These are phyloP conservation scores for Penaeus vannamei DNA, from an alignment of 1,140 invertebrate species.

Conservation along the genomic window DNA sequence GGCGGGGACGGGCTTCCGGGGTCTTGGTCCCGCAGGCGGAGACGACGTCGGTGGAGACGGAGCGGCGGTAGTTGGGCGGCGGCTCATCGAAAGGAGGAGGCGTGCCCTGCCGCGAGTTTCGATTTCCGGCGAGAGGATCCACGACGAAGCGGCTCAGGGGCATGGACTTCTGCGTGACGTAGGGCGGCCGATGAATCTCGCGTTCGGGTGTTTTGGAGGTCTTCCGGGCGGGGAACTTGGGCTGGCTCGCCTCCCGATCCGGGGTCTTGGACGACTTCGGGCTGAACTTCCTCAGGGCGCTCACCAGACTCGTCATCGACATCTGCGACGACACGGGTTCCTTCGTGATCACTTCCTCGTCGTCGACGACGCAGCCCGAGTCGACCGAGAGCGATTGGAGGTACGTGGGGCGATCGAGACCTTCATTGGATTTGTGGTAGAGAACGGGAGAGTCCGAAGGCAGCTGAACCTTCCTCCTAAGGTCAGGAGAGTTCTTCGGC, in stretches of 20 bases:
- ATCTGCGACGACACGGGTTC: constrained; percentile 37
- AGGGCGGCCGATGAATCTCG: constrained; percentile 22
- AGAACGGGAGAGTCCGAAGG: constrained; percentile 60
- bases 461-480: constrained; percentile 55
- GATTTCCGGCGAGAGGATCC: constrained; percentile 50
- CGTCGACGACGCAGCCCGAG: constrained; percentile 61
- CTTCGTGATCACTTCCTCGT: constrained; percentile 44
- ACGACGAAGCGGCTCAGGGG: constrained; percentile 64
- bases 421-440: constrained; percentile 53
- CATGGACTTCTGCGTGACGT: constrained; percentile 59
- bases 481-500: constrained; percentile 60
- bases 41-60: constrained; percentile 32
- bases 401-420: constrained; percentile 55
- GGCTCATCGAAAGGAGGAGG: constrained; percentile 28
- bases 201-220: neutral
- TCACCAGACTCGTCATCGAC: constrained; percentile 61
- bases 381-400: constrained; percentile 60
- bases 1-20: neutral
- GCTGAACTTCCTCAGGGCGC: constrained; percentile 36
- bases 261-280: constrained; percentile 5
- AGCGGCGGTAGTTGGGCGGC: constrained; percentile 25
- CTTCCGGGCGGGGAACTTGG: no score
- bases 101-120: constrained; percentile 3
- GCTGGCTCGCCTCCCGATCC: no score
- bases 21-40: neutral